These are phyloP conservation scores for Cerastis rubricosa DNA, from an alignment of 2,888 invertebrate genomes.

Conservation along the genomic window DNA sequence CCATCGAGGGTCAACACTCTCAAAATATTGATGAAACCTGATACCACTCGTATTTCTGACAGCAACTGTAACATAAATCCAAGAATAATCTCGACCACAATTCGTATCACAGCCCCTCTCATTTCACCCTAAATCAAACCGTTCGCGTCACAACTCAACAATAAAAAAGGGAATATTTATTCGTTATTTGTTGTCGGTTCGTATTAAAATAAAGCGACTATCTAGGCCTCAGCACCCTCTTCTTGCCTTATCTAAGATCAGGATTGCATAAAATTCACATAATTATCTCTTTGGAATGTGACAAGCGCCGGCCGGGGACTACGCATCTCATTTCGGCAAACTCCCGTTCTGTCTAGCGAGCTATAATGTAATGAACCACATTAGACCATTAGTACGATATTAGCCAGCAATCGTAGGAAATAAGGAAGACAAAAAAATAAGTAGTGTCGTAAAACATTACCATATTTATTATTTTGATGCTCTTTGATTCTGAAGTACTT, in stretches of 20 bases:
- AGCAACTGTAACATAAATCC: constrained; percentile 85
- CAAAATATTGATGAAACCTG: constrained; percentile 84
- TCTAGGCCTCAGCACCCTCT: constrained; percentile 87
- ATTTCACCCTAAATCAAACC: constrained; percentile 88
- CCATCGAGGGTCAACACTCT: constrained; percentile 73
- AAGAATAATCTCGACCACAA: constrained; percentile 87
- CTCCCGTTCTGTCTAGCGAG: constrained; percentile 69
- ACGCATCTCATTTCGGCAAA: constrained; percentile 84
- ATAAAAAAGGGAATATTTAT: constrained; percentile 89
- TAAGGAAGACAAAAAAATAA: constrained; percentile 22
- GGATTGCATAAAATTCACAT: constrained; percentile 89
- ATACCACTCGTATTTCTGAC: constrained; percentile 81
- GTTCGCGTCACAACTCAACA: constrained; percentile 86
- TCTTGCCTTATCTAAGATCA: constrained; percentile 87
- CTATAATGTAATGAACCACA: constrained; percentile 68
- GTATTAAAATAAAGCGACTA: constrained; percentile 89
- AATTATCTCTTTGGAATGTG: constrained; percentile 84
- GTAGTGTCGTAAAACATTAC: not conserved
- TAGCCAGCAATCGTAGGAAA: constrained; percentile 36
- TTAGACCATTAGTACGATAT: constrained; percentile 57
- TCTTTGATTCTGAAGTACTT: too few species aligned
- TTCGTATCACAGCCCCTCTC: constrained; percentile 84
- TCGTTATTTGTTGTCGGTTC: constrained; percentile 90
- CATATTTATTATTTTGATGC: not conserved
- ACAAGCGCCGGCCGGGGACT: constrained; percentile 79